Base-by-base conservation (phyloP, 2,888 invertebrate species). In the Apodemia zela region DNA sequence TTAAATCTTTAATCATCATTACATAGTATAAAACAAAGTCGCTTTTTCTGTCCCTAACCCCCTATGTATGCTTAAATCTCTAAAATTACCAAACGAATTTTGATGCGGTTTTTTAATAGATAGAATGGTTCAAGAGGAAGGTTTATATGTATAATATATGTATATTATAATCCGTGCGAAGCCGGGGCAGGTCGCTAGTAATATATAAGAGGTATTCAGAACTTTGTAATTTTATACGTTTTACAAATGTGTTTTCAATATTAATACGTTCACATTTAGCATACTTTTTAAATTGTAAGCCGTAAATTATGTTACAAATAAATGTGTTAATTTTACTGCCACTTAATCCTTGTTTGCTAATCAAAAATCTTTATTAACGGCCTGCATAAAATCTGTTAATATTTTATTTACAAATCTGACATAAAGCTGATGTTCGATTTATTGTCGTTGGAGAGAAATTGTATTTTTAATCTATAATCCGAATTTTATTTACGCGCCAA, bases 391-490 rank as follows among this genome's bases (percentile, higher is more conserved):
- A 29, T 25, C 54, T 25, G 54, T 25, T 29, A 57, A 57, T 57
- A 29, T 57, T 25, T 57, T 57, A 57, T 57, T 57, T 54, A 54
- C 54, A 54, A 54, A 54, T 54, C 54, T 54, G 54, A 29, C 54
- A 54, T 29, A 54, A 38, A 54, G 54, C 54, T 54, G 54, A 29
- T 29, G 29, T 54, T 51, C 21, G 51, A 51, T 51, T 25, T 51
- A 51, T 51, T 54, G 17, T 7, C n/a, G 15, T 47, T 17, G 47
- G 15, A 42, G 6, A n/a, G 15, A 47, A 47, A 47, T 47, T 47
- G 2, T 8, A 45, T 45, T 47, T 47, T 17, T 47, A 47, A 47
- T 7, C 45, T 47, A 47, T 47, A 45, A 45, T 45, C 45, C 7
- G 45, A n/a, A 42, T 45, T 45, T 45, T n/a, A 45, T n/a, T 45